Base-by-base conservation (phyloP, 2,797 vertebrate genomes). In the Enteromius radiatus region DNA sequence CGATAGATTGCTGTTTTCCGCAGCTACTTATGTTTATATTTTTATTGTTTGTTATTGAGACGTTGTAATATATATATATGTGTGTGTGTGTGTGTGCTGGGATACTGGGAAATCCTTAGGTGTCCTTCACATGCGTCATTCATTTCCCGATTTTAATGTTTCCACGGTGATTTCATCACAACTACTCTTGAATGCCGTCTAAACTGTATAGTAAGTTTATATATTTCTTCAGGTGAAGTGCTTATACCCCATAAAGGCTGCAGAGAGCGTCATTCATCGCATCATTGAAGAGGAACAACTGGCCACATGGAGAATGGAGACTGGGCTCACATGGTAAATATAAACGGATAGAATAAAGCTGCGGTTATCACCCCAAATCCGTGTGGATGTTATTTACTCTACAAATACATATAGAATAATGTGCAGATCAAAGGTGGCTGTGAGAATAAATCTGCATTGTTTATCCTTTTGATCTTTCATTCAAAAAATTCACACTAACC, bases 271-370 rank as follows among this genome's bases (percentile, higher is more conserved):
- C 43, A 64, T 77, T 63, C 26, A 1, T 76, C 49, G 41, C 49
- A 28, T 41, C 31, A 49, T 14, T 56, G 67, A 69, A 78, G 67
- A 71, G 21, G 52, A 83, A 64, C 54, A 56, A n/a, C 84, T 86
- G 91, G 92, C 87, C 94, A 94, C 91, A 96, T 97, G 96, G 95
- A 96, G 94, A 96, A 96, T 96, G 96, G 96, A 92, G 95, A 96
- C 93, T 96, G 95, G 96, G 92, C 93, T 90, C 94, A 95, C 93
- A 95, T 94, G 95, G 96, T 96, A 88, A 92, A 95, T 93, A 41
- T 41, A 10, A 52, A 65, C 26, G 2, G 15, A 49, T 8, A n/a
- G 3, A 63, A 43, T n/a, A 54, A 54, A 52, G 49, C 49, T 21
- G 6, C 49, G 2, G 21, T 59, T 59, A 11, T 54, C 9, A 68